A percentile compares a stretch with the other conserved stretches of the same genome.
phyloP scores from a whole-genome alignment of 1,140 invertebrate species.

The Portunus trituberculatus region DNA sequence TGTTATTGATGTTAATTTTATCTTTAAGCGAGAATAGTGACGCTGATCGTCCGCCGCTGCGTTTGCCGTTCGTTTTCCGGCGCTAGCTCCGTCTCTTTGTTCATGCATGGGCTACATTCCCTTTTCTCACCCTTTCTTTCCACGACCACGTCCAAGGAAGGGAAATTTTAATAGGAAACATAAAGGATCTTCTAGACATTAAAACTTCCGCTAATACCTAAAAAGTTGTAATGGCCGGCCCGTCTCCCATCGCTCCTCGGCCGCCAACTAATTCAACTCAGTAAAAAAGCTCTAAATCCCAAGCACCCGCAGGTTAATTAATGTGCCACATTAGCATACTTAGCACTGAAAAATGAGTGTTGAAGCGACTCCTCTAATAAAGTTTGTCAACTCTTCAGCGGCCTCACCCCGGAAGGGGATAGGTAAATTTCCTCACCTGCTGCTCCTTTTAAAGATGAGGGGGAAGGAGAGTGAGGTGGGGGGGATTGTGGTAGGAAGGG shows the following conservation, averaged over 20 bases:
- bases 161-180: constrained; percentile 6
- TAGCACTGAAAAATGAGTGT: constrained; percentile 22
- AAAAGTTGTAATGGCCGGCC: constrained; percentile 10
- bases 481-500: not conserved
- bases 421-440: not conserved
- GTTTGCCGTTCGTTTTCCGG: too few species aligned
- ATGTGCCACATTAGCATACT: constrained; percentile 22
- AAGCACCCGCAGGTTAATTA: constrained; percentile 2
- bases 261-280: constrained; percentile 12
- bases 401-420: not conserved
- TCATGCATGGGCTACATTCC: not conserved
- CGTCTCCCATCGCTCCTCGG: constrained; percentile 6
- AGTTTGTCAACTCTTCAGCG: constrained; percentile 13
- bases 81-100: too few species aligned
- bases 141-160: not conserved
- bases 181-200: constrained; percentile 9
- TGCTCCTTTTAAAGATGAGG: not conserved
- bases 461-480: not conserved
- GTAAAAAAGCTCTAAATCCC: constrained; percentile 14
- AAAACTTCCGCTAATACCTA: not conserved
- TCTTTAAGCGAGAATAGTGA: not conserved
- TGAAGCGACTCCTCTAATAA: constrained; percentile 21
- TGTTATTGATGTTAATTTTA: not conserved
- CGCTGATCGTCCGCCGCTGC: not conserved
- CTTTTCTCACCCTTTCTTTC: not conserved